Evolutionary conservation across 2,113 vertebrate genomes (phyloP).

Genomic region (Danionella cerebrum): DNA sequence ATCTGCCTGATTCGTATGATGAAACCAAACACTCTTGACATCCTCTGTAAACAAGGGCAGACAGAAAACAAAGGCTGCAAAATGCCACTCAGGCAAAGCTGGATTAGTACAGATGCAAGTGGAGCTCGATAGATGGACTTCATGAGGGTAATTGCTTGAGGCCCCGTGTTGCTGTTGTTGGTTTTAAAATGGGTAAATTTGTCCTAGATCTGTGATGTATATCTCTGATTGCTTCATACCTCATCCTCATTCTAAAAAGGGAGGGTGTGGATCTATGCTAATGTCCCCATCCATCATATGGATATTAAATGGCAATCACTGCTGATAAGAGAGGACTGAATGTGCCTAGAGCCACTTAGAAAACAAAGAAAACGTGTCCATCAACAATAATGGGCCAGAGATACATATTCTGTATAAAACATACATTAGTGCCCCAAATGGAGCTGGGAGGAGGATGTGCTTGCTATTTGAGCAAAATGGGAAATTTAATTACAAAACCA

Average conservation of each 20-base stretch:
- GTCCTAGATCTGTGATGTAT: neutral
- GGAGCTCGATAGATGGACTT: conserved; percentile 30
- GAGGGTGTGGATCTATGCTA: conserved; percentile 30
- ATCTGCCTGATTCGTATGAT: conserved; percentile 47
- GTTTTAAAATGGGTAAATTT: neutral
- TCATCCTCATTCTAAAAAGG: conserved; percentile 21
- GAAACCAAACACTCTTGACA: conserved; percentile 39
- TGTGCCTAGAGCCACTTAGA: conserved; percentile 45
- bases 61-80: conserved; percentile 39
- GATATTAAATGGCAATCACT: conserved; percentile 47
- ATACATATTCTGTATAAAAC: conserved; percentile 36
- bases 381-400: conserved; percentile 28
- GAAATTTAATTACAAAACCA: conserved; percentile 37
- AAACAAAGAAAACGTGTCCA: conserved; percentile 35
- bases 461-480: conserved; percentile 8
- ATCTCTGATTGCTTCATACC: conserved; percentile 25
- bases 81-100: conserved; percentile 37
- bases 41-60: conserved; percentile 37
- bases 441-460: neutral
- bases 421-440: conserved; percentile 32
- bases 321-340: conserved; percentile 27
- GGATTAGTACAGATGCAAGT: conserved; percentile 43
- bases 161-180: neutral
- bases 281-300: conserved; percentile 44
- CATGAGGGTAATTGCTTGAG: conserved; percentile 6